Evolutionary conservation across 1,140 invertebrate species (phyloP).

Genomic region (Aphidius ervi): DNA sequence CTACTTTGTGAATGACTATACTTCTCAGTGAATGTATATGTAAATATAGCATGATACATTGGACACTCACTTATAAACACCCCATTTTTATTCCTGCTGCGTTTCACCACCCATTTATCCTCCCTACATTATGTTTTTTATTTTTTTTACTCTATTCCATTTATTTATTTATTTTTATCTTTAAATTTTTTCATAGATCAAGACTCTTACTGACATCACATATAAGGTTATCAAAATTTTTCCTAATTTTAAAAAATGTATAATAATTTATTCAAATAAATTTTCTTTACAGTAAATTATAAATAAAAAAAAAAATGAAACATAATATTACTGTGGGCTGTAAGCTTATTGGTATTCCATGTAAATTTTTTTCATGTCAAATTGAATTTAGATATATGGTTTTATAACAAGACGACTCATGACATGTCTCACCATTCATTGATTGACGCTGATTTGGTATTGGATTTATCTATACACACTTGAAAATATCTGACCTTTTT

Average conservation of each 20-base stretch:
- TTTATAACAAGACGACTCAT: slow-evolving; percentile 23
- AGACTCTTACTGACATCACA: no score
- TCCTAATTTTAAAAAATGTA: no score
- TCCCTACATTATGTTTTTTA: neutral
- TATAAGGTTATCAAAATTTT: no score
- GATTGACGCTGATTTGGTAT: slow-evolving; percentile 27
- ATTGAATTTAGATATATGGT: slow-evolving; percentile 27
- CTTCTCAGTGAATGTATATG: slow-evolving; percentile 50
- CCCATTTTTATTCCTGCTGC: slow-evolving; percentile 53
- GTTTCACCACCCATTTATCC: slow-evolving; percentile 30
- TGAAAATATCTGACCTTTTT: slow-evolving; percentile 27
- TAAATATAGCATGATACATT: slow-evolving; percentile 55
- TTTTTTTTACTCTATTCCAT: neutral
- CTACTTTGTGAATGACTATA: slow-evolving; percentile 24
- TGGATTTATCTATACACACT: slow-evolving; percentile 5
- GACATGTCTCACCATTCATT: slow-evolving; percentile 19
- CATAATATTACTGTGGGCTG: no score
- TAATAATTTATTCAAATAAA: no score
- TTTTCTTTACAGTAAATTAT: no score
- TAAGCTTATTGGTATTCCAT: slow-evolving; percentile 26
- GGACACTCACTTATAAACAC: slow-evolving; percentile 55
- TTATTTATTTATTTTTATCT: neutral
- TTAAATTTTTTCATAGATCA: no score
- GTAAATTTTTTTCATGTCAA: slow-evolving; percentile 24
- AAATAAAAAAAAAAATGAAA: no score